Base-by-base conservation (phyloP, 2,113 vertebrate species). In the Junco hyemalis region DNA sequence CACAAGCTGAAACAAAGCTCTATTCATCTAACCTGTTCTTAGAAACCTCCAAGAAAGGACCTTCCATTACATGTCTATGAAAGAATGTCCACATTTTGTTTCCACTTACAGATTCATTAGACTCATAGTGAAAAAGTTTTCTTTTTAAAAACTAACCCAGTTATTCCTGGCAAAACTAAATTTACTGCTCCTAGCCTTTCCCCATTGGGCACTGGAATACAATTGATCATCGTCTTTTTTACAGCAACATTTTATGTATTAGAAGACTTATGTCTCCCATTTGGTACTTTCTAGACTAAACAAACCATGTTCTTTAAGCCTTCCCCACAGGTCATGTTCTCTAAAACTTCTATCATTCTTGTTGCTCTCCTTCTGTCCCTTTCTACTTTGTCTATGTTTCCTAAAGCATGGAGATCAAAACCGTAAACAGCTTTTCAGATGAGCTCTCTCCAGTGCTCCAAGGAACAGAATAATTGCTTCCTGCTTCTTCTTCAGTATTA, bases 251-350 rank as follows among this genome's bases (percentile, higher is more conserved):
- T 91, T 91, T 86, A 69, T 29, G 42, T 78, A 86, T 74, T 65
- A 48, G 40, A 96, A 96, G 86, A 95, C 71, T 88, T 90, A 83
- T 57, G 86, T 81, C 89, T 88, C 76, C n/a, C 53, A 33, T 51
- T 88, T 73, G 90, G 81, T 69, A 83, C 65, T 84, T 82, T 26
- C 86, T 68, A 95, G 93, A 93, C 95, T 95, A 95, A 96, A 95
- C 93, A 96, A 92, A 91, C 11, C 38, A 69, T 79, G 47, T 78
- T 91, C 90, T 84, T 81, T 91, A 94, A 94, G 87, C 81, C 44
- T 87, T 89, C 51, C 64, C 82, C 35, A 91, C 26, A 87, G 77
- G 81, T 94, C 87, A 89, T 47, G 50, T 92, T 95, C 93, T 91
- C 71, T 66, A 83, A 86, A 88, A 88, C 83, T 86, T 76, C 72